These are phyloP conservation scores for Dinomys branickii DNA, from an alignment of 2,113 vertebrate genomes.

Conservation along the genomic window DNA sequence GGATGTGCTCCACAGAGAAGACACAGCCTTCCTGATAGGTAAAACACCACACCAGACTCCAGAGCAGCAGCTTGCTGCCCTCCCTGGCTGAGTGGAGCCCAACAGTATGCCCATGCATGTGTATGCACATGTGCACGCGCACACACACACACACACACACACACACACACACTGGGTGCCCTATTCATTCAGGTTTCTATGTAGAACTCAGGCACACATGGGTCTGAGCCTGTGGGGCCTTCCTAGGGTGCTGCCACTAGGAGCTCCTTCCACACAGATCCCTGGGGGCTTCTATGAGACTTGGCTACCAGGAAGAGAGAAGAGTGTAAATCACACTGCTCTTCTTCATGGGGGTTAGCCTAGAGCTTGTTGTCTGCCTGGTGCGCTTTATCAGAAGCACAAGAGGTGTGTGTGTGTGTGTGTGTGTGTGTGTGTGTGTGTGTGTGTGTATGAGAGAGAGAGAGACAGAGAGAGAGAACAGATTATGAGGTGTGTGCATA, in stretches of 20 bases:
- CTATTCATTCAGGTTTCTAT: neutral
- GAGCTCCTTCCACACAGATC: neutral
- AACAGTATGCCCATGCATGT: neutral
- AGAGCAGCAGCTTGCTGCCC: neutral
- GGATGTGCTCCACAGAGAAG: conserved; percentile 31
- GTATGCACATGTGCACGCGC: neutral
- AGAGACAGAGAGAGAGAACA: neutral
- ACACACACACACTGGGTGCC: neutral
- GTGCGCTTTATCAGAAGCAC: neutral
- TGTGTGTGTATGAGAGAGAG: neutral
- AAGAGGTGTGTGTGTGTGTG: neutral
- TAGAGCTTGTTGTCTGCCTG: neutral
- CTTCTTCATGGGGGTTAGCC: neutral
- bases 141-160: too few relatives aligned
- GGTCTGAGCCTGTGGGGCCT: neutral
- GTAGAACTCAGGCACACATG: neutral
- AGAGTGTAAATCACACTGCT: neutral
- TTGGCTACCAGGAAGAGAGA: neutral
- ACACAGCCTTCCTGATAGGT: neutral
- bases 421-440: neutral
- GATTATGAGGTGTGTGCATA: neutral
- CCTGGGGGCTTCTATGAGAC: neutral
- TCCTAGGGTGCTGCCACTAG: neutral
- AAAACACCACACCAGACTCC: neutral
- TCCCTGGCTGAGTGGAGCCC: neutral